Evolutionary conservation across 1,140 invertebrate genomes (phyloP), one percentile per base, ranked within the genome.

Genomic region (Eubasilissa regina): DNA sequence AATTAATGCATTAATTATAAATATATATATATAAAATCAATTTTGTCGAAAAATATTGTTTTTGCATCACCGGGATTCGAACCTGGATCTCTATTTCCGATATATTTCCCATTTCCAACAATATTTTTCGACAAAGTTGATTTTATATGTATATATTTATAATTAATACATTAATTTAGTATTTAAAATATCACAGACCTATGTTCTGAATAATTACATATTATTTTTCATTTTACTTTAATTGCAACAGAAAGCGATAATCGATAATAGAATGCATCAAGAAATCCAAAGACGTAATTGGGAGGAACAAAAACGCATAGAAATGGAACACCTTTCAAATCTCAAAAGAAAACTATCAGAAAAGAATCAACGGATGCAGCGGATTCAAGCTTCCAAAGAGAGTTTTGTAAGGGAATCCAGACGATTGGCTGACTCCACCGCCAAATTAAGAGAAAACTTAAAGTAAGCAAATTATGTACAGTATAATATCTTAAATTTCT

Each of bases 401-500:
- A 66, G 58, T 44, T 64, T 74, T 62, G 68, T 82, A 11, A 79
- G 75, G 48, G 75, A 82, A 58, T 82, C 81, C 17, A 75, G 78
- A n/a, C n/a, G 56, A 51, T 47, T 77, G 43, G 81, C 81, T 3
- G 75, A 77, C 56, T 77, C 55, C 19, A 82, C 81, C 4, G 81
- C 81, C 47, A 82, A 74, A 48, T 43, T 82, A 66, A 75, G 81
- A 51, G 81, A 82, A 70, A 77, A 82, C 47, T 66, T 82, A 7
- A 82, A 81, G 80, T 81, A 77, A 66, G 80, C 48, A 35, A 35
- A 35, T 6, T 35, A n/a, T 35, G 25, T n/a, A n/a, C n/a, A n/a
- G n/a, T n/a, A n/a, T n/a, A n/a, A n/a, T n/a, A n/a, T n/a, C 25
- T 6, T 35, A 6, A 3, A 35, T 35, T 35, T 35, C 25, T 35